Conservation (phyloP, 1,140 invertebrate genomes). For the Ladona fulva region DNA sequence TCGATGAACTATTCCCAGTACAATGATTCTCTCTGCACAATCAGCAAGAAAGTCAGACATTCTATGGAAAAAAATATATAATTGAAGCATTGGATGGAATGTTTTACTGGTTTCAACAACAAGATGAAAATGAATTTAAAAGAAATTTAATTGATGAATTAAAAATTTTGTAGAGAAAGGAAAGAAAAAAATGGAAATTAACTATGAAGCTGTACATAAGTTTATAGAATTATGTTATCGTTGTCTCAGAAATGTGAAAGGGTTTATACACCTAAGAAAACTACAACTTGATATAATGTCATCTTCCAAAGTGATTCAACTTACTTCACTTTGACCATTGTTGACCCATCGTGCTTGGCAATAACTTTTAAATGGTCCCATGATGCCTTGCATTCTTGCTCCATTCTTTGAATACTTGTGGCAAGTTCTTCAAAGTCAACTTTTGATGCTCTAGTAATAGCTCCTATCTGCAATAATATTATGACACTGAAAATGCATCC, state of each 20-base stretch:
- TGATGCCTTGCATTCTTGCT: constrained; percentile 91
- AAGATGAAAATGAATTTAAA: no score
- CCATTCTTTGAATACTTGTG: constrained; percentile 76
- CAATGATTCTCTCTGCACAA: constrained; percentile 93
- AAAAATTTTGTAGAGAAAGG: no score
- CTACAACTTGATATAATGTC: no score
- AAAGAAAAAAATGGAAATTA: no score
- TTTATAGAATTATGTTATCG: no score
- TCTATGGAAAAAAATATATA: constrained; percentile 37
- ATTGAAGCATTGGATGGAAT: background rate
- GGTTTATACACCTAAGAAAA: no score
- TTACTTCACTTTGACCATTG: constrained; percentile 76
- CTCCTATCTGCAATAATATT: constrained; percentile 59
- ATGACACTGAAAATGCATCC: constrained; percentile 20
- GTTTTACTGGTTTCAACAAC: no score
- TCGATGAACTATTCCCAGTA: constrained; percentile 81
- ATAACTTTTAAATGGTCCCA: constrained; percentile 96
- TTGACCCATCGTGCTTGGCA: constrained; percentile 84
- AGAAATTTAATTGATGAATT: no score
- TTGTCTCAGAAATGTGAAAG: no score
- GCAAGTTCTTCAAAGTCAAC: constrained; percentile 87
- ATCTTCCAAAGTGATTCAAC: constrained; percentile 19
- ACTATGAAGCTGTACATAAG: no score
- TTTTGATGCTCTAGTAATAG: constrained; percentile 85
- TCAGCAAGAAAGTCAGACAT: constrained; percentile 94